These are phyloP conservation scores for Silurus asotus DNA, from an alignment of 2,113 vertebrate genomes.

Conservation along the genomic window DNA sequence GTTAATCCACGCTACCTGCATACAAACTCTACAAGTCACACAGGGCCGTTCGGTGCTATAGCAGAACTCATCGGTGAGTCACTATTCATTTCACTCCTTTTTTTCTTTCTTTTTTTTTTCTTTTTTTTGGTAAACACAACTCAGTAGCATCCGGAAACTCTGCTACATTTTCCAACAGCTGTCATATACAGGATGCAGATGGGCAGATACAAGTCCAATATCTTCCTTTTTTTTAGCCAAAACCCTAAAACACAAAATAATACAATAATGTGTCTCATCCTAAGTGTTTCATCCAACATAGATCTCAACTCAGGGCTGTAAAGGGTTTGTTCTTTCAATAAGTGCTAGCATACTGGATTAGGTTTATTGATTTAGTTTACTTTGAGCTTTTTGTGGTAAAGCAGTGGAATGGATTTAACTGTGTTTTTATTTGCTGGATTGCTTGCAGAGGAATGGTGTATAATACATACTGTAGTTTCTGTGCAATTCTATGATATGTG, in stretches of 20 bases:
- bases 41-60: constrained; percentile 94
- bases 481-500: background rate
- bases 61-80: constrained; percentile 95
- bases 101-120: background rate
- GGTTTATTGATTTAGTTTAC: too few species aligned
- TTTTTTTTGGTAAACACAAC: too few species aligned
- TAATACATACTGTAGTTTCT: background rate
- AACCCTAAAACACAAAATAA: too few species aligned
- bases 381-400: background rate
- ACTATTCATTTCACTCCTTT: background rate
- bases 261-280: too few species aligned
- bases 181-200: too few species aligned
- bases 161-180: too few species aligned
- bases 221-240: too few species aligned
- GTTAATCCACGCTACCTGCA: constrained; percentile 90
- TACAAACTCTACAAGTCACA: constrained; percentile 96
- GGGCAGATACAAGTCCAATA: too few species aligned
- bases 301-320: too few species aligned
- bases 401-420: background rate
- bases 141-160: background rate
- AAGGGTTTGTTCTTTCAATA: too few species aligned
- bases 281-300: too few species aligned
- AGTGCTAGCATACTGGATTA: too few species aligned
- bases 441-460: background rate
- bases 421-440: background rate